A percentile compares a stretch with the other conserved stretches of the same genome.
Evolutionary conservation across 2,113 vertebrate genomes (phyloP).

Genomic region (Ascaphus truei): DNA sequence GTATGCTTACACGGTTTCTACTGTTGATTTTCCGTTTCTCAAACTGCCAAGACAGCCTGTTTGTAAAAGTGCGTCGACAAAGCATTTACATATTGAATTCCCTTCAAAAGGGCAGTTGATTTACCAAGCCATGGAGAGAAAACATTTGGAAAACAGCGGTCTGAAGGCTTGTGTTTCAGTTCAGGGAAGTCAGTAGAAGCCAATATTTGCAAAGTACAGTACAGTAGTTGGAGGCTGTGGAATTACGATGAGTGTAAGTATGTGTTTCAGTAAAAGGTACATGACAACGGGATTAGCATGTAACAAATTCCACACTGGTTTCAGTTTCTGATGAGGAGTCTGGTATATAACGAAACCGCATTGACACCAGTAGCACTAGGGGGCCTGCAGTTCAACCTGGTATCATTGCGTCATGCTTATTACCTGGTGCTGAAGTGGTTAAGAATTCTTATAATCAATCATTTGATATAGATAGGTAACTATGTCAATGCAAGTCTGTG

Average conservation of each 20-base stretch:
- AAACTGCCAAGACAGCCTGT: constrained; percentile 58
- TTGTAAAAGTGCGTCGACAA: constrained; percentile 51
- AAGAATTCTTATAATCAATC: too few relatives aligned
- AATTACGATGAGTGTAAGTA: background rate
- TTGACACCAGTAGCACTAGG: background rate
- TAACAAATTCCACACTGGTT: too few relatives aligned
- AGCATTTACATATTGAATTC: constrained; percentile 66
- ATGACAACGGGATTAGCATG: background rate
- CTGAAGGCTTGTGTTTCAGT: constrained; percentile 18
- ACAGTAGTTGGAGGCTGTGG: background rate
- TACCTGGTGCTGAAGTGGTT: too few relatives aligned
- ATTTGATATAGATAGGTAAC: too few relatives aligned
- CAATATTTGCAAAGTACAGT: background rate
- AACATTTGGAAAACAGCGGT: constrained; percentile 45
- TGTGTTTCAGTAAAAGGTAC: background rate
- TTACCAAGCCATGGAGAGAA: constrained; percentile 50
- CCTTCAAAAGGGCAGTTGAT: constrained; percentile 51
- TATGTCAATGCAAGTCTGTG: too few relatives aligned
- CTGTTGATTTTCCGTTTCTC: constrained; percentile 76
- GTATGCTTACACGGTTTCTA: constrained; percentile 54
- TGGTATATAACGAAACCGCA: too few relatives aligned
- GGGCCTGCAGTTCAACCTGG: background rate
- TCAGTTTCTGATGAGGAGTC: background rate
- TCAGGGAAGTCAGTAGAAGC: background rate
- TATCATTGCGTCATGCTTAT: too few relatives aligned